Evolutionary conservation across 1,140 invertebrate genomes (phyloP), one percentile per base, ranked within the genome.

Genomic region (Tetramorium simillimum): DNA sequence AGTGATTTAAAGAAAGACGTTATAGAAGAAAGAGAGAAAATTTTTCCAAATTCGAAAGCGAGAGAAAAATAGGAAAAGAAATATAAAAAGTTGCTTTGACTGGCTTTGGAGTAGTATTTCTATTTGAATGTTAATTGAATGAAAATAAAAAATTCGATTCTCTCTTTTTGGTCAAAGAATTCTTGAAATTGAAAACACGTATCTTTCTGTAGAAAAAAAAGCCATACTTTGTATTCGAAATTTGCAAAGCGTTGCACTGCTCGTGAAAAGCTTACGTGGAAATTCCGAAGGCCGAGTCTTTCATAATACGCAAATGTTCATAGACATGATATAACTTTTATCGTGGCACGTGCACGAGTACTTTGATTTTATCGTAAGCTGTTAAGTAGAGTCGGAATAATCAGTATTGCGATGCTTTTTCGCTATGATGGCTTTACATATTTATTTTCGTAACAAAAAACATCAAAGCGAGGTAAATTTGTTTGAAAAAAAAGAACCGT

Each of bases 251-350:
- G n/a, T 12, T 77, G n/a, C n/a, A n/a, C 43, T 28, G 16, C 3
- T 77, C 10, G 21, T 21, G 33, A 4, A 76, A 58, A 76, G 33
- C 9, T 77, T 14, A 37, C 21, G 21, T 43, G 21, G 24, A 78
- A 78, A 65, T 78, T 78, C 10, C 40, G 43, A 78, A 65, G 60
- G 60, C n/a, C 76, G 43, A n/a, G 18, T 7, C 40, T 46, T 63
- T 65, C 28, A 5, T 69, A 18, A 16, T 62, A 62, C 58, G 43
- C 43, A 46, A 78, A 78, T 78, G 9, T 78, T 49, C 18, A 2
- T 10, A 14, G 75, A 78, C 24, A 65, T 49, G 40, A 65, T 46
- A 78, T 65, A 78, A 78, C 18, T 78, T 78, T 28, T 46, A 78
- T 78, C 43, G 18, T 28, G 24, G 24, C 76, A 78, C 24, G 24